Conservation (phyloP, 2,888 invertebrate genomes). For the Drosophila dives region DNA sequence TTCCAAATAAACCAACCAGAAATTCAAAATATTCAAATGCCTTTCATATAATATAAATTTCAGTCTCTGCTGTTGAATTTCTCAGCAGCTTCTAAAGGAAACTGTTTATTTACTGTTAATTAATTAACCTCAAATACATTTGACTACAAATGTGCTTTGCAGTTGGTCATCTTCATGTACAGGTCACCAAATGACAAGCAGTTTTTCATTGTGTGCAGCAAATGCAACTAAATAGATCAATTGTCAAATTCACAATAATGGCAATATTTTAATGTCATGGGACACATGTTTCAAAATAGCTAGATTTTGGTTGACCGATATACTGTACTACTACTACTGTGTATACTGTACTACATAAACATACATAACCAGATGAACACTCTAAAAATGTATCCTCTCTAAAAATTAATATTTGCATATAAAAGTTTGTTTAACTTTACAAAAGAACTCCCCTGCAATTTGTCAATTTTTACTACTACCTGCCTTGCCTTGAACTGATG, state of each 20-base stretch:
- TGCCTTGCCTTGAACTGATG: not conserved
- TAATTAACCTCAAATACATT: slow-evolving; percentile 25
- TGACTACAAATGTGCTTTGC: slow-evolving; percentile 5
- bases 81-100: not conserved
- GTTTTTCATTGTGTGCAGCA: not conserved
- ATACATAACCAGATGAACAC: not conserved
- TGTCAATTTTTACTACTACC: not conserved
- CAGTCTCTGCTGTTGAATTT: not conserved
- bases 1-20: slow-evolving; percentile 11
- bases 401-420: not conserved
- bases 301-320: not conserved
- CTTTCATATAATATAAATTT: not conserved
- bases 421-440: not conserved
- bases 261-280: too few species aligned
- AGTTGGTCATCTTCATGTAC: not conserved
- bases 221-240: not conserved
- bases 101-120: slow-evolving; percentile 15
- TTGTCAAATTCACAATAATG: slow-evolving; percentile 20
- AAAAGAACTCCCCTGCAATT: not conserved
- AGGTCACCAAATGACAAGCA: not conserved
- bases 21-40: slow-evolving; percentile 9
- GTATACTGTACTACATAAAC: not conserved
- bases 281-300: not conserved
- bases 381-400: too few species aligned
- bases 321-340: too few species aligned